phyloP scores from a whole-genome alignment of 2,888 invertebrate species.

The Drosophila conformis region DNA sequence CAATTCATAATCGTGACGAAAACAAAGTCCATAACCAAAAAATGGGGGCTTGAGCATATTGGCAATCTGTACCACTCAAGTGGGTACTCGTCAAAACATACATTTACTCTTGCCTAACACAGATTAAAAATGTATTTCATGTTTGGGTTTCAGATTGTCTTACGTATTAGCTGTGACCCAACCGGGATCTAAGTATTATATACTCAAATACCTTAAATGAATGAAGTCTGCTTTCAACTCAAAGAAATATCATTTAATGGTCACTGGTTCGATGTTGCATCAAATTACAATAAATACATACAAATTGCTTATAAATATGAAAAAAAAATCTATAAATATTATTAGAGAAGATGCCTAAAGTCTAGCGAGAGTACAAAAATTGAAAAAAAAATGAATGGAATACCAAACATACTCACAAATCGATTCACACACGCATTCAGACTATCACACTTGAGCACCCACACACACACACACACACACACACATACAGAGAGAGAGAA shows the following conservation, averaged over 20 bases:
- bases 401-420: constrained; percentile 17
- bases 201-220: neutral
- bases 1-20: neutral
- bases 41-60: neutral
- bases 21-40: neutral
- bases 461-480: constrained; percentile 13
- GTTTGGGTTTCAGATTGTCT: neutral
- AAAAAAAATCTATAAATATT: constrained; percentile 24
- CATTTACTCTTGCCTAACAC: neutral
- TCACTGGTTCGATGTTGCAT: constrained; percentile 24
- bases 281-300: constrained; percentile 51
- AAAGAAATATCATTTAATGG: constrained; percentile 48
- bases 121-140: neutral
- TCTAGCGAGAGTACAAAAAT: neutral
- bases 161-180: neutral
- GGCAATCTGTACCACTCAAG: neutral
- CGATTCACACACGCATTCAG: constrained; percentile 20
- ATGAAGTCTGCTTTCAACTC: neutral
- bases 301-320: constrained; percentile 40
- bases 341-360: neutral
- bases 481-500: neutral
- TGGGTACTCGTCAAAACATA: neutral
- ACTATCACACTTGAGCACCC: constrained; percentile 6
- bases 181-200: neutral
- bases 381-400: neutral